Evolutionary conservation across 2,888 invertebrate species (phyloP), one percentile per base, ranked within the genome.

Genomic region (Arrhopalites spinosus): DNA sequence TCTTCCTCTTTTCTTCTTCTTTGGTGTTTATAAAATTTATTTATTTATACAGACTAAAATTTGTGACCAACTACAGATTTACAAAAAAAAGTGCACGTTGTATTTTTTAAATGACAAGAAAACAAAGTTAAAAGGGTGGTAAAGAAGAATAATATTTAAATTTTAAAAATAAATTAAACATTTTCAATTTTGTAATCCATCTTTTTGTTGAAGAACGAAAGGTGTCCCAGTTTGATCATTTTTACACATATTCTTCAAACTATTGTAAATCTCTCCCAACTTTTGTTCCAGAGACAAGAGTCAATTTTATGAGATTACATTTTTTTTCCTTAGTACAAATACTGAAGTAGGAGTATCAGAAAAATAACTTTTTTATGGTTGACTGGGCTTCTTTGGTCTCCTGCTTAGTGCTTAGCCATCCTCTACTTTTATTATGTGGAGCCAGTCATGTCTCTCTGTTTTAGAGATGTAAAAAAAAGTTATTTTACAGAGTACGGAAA

Each of bases 221-320:
- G 43, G 29, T 66, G 66, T 66, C 66, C 66, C 66, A 66, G 66
- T 43, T 66, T 30, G 66, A 23, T 17, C 66, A 66, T 66, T 66
- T 66, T 13, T 30, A 66, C n/a, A n/a, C 59, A 59, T 29, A 30
- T 59, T 59, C 25, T 63, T 63, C 30, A n/a, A n/a, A n/a, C n/a
- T n/a, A n/a, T 11, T 36, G 36, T 36, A 11, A 3, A 11, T 11
- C 36, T 36, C 36, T 36, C 11, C 36, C 3, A 36, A 3, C 11
- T 36, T 36, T 36, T 7, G 36, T 36, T 36, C 5, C 5, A 36
- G 36, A 36, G 11, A 11, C 36, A 36, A 36, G 64, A 30, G 29
- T 30, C 17, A 20, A 69, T 5, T 25, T 29, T 13, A 47, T 15
- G 30, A 23, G 56, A 59, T 20, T 50, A 23, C 30, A 69, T 20